phyloP scores from a whole-genome alignment of 1,140 invertebrate species.

The Ephestia elutella region DNA sequence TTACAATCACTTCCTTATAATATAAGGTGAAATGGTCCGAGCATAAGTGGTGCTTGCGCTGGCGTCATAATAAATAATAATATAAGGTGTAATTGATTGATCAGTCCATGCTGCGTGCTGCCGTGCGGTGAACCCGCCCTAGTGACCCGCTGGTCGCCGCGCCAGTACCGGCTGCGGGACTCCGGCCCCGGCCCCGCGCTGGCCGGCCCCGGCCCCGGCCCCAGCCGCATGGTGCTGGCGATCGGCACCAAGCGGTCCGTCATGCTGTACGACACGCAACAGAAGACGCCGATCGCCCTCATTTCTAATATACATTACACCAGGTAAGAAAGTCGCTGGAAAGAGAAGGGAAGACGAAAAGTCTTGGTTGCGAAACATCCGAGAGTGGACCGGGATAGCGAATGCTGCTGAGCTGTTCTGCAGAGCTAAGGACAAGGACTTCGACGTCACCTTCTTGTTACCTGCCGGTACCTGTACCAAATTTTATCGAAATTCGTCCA shows the following conservation, averaged over 20 bases:
- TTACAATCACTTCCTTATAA: too few relatives aligned
- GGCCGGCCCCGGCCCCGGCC: slow-evolving; percentile 53
- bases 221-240: slow-evolving; percentile 89
- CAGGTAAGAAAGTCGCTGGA: slow-evolving; percentile 44
- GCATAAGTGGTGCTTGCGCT: too few relatives aligned
- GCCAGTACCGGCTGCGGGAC: slow-evolving; percentile 70
- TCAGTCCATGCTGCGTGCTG: slow-evolving; percentile 86
- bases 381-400: too few relatives aligned
- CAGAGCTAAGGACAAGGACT: too few relatives aligned
- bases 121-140: slow-evolving; percentile 88
- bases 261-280: slow-evolving; percentile 94
- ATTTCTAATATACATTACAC: slow-evolving; percentile 96
- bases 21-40: too few relatives aligned
- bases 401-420: too few relatives aligned
- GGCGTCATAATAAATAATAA: too few relatives aligned
- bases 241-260: slow-evolving; percentile 91
- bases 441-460: too few relatives aligned
- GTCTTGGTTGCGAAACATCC: too few relatives aligned
- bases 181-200: slow-evolving; percentile 74
- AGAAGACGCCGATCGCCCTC: slow-evolving; percentile 86
- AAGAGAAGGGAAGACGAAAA: too few relatives aligned
- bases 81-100: slow-evolving; percentile 7
- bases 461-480: too few relatives aligned
- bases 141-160: slow-evolving; percentile 76
- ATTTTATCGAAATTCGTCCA: too few relatives aligned